Percentiles rank a stretch among this genome's conserved stretches.
phyloP scores from a whole-genome alignment of 1,140 invertebrate species.

The Sycophaga agraensis region DNA sequence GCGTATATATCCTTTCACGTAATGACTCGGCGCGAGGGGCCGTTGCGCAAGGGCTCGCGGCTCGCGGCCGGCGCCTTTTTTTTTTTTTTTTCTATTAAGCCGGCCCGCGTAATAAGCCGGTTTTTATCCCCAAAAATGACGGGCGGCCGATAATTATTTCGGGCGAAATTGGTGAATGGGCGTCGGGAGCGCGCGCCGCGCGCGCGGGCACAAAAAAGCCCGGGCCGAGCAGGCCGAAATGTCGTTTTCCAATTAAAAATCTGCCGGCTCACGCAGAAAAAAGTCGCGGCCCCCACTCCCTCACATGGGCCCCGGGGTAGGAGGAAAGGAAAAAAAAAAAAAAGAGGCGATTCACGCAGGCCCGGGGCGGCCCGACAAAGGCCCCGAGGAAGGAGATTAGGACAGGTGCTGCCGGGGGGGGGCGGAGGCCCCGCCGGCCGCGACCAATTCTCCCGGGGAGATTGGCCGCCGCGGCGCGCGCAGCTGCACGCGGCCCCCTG shows the following conservation, averaged over 20 bases:
- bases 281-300: too few relatives aligned
- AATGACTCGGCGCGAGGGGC: too few relatives aligned
- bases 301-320: neutral
- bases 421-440: too few relatives aligned
- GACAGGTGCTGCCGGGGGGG: too few relatives aligned
- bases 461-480: neutral
- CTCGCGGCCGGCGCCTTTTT: neutral
- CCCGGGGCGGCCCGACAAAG: neutral
- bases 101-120: neutral
- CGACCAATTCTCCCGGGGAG: too few relatives aligned
- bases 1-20: too few relatives aligned
- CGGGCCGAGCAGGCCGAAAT: constrained; percentile 1
- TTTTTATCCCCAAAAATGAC: constrained; percentile 20
- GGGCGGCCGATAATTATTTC: constrained; percentile 24
- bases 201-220: neutral
- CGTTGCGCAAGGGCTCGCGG: too few relatives aligned
- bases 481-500: neutral
- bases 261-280: constrained; percentile 26
- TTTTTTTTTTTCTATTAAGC: neutral
- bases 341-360: too few relatives aligned
- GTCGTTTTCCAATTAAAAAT: constrained; percentile 33
- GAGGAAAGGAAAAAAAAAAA: neutral
- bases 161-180: constrained; percentile 26
- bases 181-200: neutral
- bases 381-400: too few relatives aligned